Base-by-base conservation (phyloP, 2,113 vertebrate genomes). In the Zootoca vivipara region DNA sequence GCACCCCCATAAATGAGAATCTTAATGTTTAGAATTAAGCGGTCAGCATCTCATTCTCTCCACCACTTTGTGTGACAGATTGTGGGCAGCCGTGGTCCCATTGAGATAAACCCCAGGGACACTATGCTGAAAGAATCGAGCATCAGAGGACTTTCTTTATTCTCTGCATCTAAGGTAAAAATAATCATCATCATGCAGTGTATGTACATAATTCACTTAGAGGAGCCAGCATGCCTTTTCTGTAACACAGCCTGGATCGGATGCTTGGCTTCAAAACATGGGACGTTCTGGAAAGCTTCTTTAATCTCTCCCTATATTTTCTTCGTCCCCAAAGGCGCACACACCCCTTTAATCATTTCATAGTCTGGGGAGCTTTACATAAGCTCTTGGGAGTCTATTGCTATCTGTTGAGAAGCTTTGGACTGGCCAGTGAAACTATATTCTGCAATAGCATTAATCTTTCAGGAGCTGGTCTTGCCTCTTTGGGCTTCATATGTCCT, bases 81-180 rank as follows among this genome's bases (percentile, higher is more conserved):
- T 2, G 96, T 99, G 33, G 99, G 99, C 90, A 96, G 83, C 90
- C 96, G 98, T 92, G 99, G 98, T 40, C 24, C 97, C 4, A 84
- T 98, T 38, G 97, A 99, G 95, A 98, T 99, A 90, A 97, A 98
- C 82, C 99, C 99, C 5, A 96, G 98, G 82, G 98, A 99, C 91
- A 96, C 93, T 28, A 99, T 99, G 97, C 30, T 13, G 10, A 99
- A 98, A 79, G 98, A 99, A 93, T 95, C 96, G 40, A 97, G 98
- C 93, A 97, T 99, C 80, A 96, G 95, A 33, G 99, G 99, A 84
- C 95, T 98, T 69, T 16, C 90, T 28, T 88, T 98, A 0, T 97
- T 90, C 92, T 94, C 87, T 40, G 93, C 97, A 80, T 97, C 96
- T 40, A 95, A 97, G 97, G 99, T 99, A 97, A 88, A 87, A 85